These are phyloP conservation scores for Megaceryle torquata DNA, from an alignment of 2,113 vertebrate genomes.

Conservation along the genomic window DNA sequence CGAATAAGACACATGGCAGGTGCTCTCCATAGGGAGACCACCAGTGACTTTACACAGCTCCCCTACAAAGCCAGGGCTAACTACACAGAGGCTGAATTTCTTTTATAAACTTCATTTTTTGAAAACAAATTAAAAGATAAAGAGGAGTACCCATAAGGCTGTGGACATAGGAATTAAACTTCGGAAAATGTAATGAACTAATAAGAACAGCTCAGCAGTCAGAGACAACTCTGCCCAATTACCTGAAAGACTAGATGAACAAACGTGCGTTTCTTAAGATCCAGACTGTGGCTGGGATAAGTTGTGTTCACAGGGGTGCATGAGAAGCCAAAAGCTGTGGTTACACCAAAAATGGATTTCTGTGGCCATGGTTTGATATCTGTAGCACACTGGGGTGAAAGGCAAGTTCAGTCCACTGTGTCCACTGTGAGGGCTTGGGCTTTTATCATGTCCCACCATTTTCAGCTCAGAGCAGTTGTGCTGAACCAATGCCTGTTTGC, in stretches of 20 bases:
- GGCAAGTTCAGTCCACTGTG: not conserved
- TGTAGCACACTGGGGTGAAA: not conserved
- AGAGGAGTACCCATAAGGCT: not conserved
- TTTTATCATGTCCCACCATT: not conserved
- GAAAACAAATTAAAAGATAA: conserved; percentile 38
- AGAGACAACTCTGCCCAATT: not conserved
- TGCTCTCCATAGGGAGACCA: not conserved
- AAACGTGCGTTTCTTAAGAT: not conserved
- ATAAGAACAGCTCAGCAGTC: not conserved
- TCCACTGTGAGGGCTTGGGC: not conserved
- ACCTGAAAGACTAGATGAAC: not conserved
- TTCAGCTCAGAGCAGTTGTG: not conserved
- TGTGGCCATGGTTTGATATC: not conserved
- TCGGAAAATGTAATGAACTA: not conserved
- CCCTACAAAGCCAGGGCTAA: not conserved
- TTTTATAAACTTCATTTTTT: conserved; percentile 36
- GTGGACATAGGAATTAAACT: not conserved
- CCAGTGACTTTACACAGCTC: not conserved
- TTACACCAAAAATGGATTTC: not conserved
- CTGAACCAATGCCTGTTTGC: not conserved
- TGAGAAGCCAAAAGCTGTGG: not conserved
- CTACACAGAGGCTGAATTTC: not conserved
- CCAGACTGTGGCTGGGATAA: not conserved
- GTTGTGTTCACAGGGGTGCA: accelerated
- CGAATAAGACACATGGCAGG: not conserved